A percentile compares a stretch with the other conserved stretches of the same genome.
These are phyloP conservation scores for Ypsolopha scabrella DNA, from an alignment of 2,888 invertebrate species.

Conservation along the genomic window DNA sequence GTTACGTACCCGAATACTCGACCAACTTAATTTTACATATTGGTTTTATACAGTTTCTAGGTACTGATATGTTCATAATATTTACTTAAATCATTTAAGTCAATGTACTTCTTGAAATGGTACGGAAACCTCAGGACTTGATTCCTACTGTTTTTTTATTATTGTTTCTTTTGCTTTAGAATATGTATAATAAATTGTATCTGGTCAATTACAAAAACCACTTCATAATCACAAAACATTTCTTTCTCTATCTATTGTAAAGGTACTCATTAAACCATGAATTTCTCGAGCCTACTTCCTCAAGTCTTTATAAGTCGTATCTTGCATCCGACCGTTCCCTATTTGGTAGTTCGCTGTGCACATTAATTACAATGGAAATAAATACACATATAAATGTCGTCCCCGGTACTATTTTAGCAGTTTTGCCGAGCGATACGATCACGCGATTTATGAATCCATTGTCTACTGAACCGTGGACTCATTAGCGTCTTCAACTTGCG, in stretches of 20 bases:
- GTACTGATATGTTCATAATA: too few species aligned
- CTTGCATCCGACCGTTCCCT: conserved; percentile 14
- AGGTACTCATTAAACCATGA: conserved; percentile 1
- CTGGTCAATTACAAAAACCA: too few species aligned
- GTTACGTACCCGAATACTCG: too few species aligned
- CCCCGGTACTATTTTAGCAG: conserved; percentile 41
- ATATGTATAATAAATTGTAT: too few species aligned
- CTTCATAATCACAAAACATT: not conserved
- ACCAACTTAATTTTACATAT: too few species aligned
- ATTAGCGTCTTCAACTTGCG: conserved; percentile 33
- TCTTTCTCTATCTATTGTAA: not conserved
- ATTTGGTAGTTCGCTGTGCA: conserved; percentile 26
- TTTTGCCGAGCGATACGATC: conserved; percentile 46
- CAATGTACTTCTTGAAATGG: too few species aligned
- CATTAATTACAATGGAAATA: conserved; percentile 47
- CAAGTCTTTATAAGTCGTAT: conserved; percentile 6
- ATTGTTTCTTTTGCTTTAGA: too few species aligned
- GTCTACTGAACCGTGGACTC: conserved; percentile 37
- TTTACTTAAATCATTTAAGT: too few species aligned
- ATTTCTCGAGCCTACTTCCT: not conserved
- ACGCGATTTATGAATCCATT: conserved; percentile 55
- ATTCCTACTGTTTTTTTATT: too few species aligned
- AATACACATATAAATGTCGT: conserved; percentile 48
- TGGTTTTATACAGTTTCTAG: too few species aligned
- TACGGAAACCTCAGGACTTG: too few species aligned